Base-by-base conservation (phyloP, 2,888 invertebrate genomes). In the Cheilosia grossa region DNA sequence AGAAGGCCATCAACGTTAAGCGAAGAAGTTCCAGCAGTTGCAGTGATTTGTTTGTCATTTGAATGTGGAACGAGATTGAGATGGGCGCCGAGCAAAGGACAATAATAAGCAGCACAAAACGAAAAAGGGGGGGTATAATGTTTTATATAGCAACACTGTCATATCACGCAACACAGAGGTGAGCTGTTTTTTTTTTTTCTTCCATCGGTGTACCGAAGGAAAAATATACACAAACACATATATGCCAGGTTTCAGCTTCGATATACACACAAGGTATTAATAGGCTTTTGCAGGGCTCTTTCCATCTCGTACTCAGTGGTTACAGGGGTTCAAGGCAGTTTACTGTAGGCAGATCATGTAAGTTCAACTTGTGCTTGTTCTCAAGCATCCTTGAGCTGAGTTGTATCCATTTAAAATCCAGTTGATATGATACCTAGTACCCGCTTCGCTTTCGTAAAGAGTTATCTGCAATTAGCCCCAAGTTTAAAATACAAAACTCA, bases 1-100 rank as follows among this genome's bases (percentile, higher is more conserved):
- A 92, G 87, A 90, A 90, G 33, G 88, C 90, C 72, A 88, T 91
- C 49, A 90, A 90, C 75, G 89, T 91, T 58, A 90, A 90, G 67
- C 89, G 92, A 2, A 70, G 92, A 64, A 91, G 89, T 80, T 91
- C 92, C 4, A 91, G 90, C 66, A 91, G 90, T 83, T 92, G 92
- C 88, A 92, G 90, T 82, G 91, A 92, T 88, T 87, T 92, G 66
- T 92, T 92, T 88, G 92, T 91, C 79, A 92, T 92, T 87, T 92
- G 90, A 90, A 79, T 77, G 33, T 21, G 40, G 27, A n/a, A 7
- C 13, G 5, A 17, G 21, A 17, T 17, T 10, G 2, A 30, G 30
- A 30, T 37, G 21, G n/a, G 19, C 17, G 10, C 17, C 33, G 54
- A 67, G 13, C 37, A 64, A 59, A 74, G 74, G 83, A 83, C 83